Evolutionary conservation across 1,140 invertebrate species (phyloP).

Genomic region (Pseudomyrmex gracilis): DNA sequence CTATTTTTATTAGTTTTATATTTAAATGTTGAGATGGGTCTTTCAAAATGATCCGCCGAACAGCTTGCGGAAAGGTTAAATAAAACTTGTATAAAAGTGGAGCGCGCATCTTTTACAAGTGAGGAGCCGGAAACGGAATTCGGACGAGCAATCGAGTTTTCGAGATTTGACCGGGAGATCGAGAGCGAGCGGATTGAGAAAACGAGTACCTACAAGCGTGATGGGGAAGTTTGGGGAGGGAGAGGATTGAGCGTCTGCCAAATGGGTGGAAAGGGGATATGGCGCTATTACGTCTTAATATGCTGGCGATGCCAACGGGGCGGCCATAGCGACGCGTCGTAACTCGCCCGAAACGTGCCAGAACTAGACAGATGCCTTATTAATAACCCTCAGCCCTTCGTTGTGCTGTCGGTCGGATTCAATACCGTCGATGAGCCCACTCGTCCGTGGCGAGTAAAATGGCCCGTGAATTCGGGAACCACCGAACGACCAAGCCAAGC

Average conservation of each 20-base stretch:
- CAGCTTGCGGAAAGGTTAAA: not conserved
- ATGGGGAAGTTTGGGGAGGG: not conserved
- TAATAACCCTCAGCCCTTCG: constrained; percentile 63
- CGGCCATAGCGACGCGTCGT: constrained; percentile 65
- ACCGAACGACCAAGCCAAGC: not conserved
- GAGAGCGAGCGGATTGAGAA: constrained; percentile 19
- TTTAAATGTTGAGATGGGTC: too few relatives aligned
- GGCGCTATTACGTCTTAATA: constrained; percentile 75
- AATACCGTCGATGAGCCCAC: constrained; percentile 15
- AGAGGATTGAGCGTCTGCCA: constrained; percentile 69
- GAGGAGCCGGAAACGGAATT: not conserved
- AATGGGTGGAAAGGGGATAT: constrained; percentile 50
- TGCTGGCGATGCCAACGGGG: constrained; percentile 65
- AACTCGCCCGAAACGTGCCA: constrained; percentile 71
- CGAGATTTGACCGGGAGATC: constrained; percentile 8
- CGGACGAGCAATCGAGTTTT: constrained; percentile 12
- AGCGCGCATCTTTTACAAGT: not conserved
- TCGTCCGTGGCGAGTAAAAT: not conserved
- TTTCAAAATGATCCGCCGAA: too few relatives aligned
- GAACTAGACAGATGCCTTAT: constrained; percentile 77
- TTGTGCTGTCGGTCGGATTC: not conserved
- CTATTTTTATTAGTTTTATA: too few relatives aligned
- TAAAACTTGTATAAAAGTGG: constrained; percentile 6
- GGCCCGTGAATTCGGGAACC: constrained; percentile 9
- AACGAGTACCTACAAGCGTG: constrained; percentile 12